Evolutionary conservation across 1,140 invertebrate genomes (phyloP).

Genomic region (Palaemon carinicauda): DNA sequence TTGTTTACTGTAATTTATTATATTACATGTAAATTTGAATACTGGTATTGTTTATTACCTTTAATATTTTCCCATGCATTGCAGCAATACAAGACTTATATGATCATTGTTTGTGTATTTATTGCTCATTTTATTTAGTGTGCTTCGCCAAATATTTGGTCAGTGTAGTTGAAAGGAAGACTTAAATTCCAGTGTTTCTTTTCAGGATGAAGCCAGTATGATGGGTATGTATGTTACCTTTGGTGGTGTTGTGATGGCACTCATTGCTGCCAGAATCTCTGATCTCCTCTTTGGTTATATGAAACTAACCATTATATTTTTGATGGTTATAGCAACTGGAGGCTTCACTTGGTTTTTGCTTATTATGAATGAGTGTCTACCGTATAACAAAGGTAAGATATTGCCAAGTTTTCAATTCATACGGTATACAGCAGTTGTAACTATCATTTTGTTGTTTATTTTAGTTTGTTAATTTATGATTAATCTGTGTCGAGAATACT

Average conservation of each 20-base stretch:
- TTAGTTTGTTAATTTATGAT: too few relatives aligned
- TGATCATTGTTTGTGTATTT: too few relatives aligned
- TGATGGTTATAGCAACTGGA: constrained; percentile 62
- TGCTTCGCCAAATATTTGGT: background rate
- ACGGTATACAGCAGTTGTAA: background rate
- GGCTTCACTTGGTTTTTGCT: constrained; percentile 65
- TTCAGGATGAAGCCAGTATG: constrained; percentile 62
- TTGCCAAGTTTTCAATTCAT: background rate
- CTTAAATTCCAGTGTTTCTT: constrained; percentile 9
- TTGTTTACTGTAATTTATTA: too few relatives aligned
- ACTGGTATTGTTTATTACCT: too few relatives aligned
- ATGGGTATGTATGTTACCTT: constrained; percentile 65
- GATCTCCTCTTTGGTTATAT: constrained; percentile 64
- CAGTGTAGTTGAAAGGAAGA: background rate
- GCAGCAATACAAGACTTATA: too few relatives aligned
- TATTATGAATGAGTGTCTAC: constrained; percentile 61
- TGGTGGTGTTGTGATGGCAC: constrained; percentile 62
- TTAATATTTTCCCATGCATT: too few relatives aligned
- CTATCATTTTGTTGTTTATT: too few relatives aligned
- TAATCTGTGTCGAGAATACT: too few relatives aligned
- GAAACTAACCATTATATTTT: constrained; percentile 61
- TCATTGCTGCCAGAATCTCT: constrained; percentile 62
- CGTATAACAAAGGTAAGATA: constrained; percentile 60
- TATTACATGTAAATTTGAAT: too few relatives aligned
- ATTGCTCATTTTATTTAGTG: background rate